Evolutionary conservation across 1,140 invertebrate species (phyloP), one percentile per base, ranked within the genome.

Genomic region (Trachymyrmex cornetzi): DNA sequence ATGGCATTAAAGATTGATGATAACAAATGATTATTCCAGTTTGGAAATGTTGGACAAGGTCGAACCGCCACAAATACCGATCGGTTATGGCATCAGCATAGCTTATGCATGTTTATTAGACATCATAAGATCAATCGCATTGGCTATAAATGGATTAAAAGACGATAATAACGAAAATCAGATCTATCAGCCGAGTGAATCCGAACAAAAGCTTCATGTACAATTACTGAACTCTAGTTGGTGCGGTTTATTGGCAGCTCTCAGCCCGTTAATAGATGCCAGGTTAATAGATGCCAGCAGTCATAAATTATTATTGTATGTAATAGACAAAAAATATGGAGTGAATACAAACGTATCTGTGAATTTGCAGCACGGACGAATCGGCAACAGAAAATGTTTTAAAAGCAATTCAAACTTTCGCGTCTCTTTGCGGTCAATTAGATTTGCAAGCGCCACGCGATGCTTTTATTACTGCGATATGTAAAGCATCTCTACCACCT

Each of bases 21-120:
- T 48, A 67, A 63, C 27, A 57, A 7, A 27, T 55, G 22, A 11
- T 59, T 72, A 69, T 90, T 96, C 69, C 94, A 99, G 98, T 94
- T 96, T 99, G 91, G 99, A 99, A 94, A 98, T 99, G 97, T 95
- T 99, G 89, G 99, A 99, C 92, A 99, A 99, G 94, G 96, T 98
- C 11, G 99, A 99, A 91, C 98, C 98, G n/a, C 99, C 98, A 0
- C 95, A 96, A 53, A 98, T 99, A 88, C 98, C 98, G 16, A 98
- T 99, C 90, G 99, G 99, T 11, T 99, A 99, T 96, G 98, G 98
- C 50, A 98, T 99, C 77, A 99, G 99, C 0, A 96, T 99, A 34
- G 98, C 98, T 0, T 99, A 99, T 95, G 97, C 98, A 48, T 98
- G 98, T 94, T 95, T 99, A 12, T 95, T 99, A 89, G 99, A 99